These are phyloP conservation scores for Nymphalis polychloros DNA, from an alignment of 2,888 invertebrate species.

Conservation along the genomic window DNA sequence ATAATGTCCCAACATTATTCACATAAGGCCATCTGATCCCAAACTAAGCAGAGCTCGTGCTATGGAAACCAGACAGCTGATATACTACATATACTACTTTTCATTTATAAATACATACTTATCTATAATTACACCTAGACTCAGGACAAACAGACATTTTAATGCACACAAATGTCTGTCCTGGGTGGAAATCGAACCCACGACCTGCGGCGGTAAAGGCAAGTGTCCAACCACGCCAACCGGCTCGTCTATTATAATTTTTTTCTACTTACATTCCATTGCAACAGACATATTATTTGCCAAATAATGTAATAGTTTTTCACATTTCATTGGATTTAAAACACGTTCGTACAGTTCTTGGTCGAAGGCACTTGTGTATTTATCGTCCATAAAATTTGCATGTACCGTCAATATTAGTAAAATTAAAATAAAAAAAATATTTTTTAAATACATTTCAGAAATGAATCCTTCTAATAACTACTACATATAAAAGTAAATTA, in stretches of 20 bases:
- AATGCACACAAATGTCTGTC: too few species aligned
- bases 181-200: too few species aligned
- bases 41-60: too few species aligned
- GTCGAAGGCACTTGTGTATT: constrained; percentile 47
- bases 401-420: background rate
- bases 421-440: background rate
- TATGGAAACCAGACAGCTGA: too few species aligned
- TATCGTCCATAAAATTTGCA: background rate
- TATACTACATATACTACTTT: too few species aligned
- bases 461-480: background rate
- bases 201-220: too few species aligned
- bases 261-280: background rate
- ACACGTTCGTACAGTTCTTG: constrained; percentile 52
- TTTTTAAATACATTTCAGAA: background rate
- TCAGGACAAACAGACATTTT: too few species aligned
- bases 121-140: too few species aligned
- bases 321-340: constrained; percentile 50
- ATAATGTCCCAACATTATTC: too few species aligned
- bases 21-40: too few species aligned
- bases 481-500: background rate
- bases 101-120: too few species aligned
- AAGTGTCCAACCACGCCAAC: too few species aligned
- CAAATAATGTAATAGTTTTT: constrained; percentile 42
- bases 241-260: background rate
- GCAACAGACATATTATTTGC: background rate